Evolutionary conservation across 1,140 invertebrate genomes (phyloP).

Genomic region (Lethrus apterus): DNA sequence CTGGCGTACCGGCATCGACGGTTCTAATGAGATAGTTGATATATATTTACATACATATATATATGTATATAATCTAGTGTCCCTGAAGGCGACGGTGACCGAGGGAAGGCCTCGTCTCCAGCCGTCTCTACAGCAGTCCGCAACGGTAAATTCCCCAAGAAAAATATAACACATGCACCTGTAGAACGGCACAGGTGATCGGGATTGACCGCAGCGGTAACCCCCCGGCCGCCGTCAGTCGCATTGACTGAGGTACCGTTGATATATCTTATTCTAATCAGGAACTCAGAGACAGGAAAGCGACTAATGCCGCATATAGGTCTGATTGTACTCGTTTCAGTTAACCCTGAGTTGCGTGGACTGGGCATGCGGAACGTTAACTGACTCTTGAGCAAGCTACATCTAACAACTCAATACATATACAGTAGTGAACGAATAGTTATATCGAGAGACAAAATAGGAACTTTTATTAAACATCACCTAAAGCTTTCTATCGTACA

Average conservation of each 20-base stretch:
- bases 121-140: constrained; percentile 15
- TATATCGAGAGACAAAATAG: constrained; percentile 43
- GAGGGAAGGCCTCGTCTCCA: constrained; percentile 19
- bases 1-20: neutral
- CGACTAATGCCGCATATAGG: constrained; percentile 24
- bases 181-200: neutral
- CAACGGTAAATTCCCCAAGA: neutral
- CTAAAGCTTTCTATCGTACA: constrained; percentile 40
- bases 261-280: constrained; percentile 35
- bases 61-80: constrained; percentile 15
- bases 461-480: constrained; percentile 43
- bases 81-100: constrained; percentile 16
- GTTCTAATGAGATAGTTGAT: constrained; percentile 15
- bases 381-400: constrained; percentile 43
- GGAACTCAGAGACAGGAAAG: constrained; percentile 40
- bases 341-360: constrained; percentile 41
- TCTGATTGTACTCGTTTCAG: constrained; percentile 42
- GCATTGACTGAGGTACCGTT: constrained; percentile 19
- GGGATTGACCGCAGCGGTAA: constrained; percentile 11
- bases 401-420: constrained; percentile 41
- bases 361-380: constrained; percentile 34
- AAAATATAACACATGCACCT: neutral
- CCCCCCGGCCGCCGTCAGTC: constrained; percentile 15
- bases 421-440: constrained; percentile 36
- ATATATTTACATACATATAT: constrained; percentile 11